Percentiles rank a stretch among this genome's conserved stretches.
These are phyloP conservation scores for Clavelina lepadiformis DNA, from an alignment of 23 tunicate genomes.

Conservation along the genomic window DNA sequence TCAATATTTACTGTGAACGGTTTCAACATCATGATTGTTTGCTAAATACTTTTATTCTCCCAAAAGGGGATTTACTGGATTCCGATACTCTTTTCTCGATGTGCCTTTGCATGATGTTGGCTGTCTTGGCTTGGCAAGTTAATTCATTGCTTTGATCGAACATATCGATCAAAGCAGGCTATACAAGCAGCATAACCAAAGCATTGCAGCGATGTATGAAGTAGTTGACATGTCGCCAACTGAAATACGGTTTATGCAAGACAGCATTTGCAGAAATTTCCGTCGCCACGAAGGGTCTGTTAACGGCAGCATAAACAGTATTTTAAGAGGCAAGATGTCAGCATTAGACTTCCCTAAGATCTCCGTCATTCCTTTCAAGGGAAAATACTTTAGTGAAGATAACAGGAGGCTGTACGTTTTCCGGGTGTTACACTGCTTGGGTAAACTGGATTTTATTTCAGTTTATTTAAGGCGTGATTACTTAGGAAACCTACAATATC, in stretches of 20 bases:
- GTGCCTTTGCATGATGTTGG: no score
- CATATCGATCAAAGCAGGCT: no score
- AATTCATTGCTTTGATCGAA: no score
- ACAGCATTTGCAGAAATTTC: not conserved
- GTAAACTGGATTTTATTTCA: not conserved
- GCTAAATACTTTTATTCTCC: no score
- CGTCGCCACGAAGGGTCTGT: not conserved
- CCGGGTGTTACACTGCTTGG: not conserved
- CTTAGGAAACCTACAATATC: not conserved
- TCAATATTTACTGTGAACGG: no score
- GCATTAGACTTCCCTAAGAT: not conserved
- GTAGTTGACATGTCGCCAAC: no score
- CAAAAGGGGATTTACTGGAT: no score
- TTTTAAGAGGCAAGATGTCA: not conserved
- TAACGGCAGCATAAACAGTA: not conserved
- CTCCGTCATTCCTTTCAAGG: not conserved
- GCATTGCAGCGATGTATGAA: no score
- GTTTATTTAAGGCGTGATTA: not conserved
- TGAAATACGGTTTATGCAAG: slow-evolving; percentile 1
- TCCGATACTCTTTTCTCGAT: no score
- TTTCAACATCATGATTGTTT: no score
- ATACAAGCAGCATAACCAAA: no score
- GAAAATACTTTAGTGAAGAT: not conserved
- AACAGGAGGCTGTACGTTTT: not conserved
- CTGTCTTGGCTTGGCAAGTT: no score